A percentile compares a stretch with the other conserved stretches of the same genome.
Evolutionary conservation across 1,140 invertebrate genomes (phyloP).

Genomic region (Calycopis cecrops): DNA sequence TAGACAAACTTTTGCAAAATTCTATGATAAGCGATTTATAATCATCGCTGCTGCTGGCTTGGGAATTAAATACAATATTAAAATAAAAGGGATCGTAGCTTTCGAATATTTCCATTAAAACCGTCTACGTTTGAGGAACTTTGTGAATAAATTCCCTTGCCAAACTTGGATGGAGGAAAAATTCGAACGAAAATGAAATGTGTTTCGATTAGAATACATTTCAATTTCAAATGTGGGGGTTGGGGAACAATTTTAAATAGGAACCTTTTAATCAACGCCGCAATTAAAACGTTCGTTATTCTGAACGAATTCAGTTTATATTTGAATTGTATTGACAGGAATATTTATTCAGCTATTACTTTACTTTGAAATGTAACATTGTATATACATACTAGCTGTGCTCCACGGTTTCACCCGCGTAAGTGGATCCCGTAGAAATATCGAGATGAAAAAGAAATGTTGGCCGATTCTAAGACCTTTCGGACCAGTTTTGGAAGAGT

Average conservation of each 20-base stretch:
- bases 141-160: conserved; percentile 27
- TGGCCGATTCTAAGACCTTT: no score
- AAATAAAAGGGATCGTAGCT: conserved; percentile 26
- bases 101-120: conserved; percentile 19
- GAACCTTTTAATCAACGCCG: not conserved
- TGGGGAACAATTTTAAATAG: conserved; percentile 3
- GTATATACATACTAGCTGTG: no score
- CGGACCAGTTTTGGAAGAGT: no score
- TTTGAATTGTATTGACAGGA: no score
- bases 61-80: conserved; percentile 44
- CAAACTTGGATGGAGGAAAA: not conserved
- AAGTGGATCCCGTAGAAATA: no score
- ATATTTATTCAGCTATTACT: no score
- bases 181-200: conserved; percentile 6
- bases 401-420: no score
- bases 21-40: conserved; percentile 61
- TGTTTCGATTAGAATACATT: conserved; percentile 10
- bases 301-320: not conserved
- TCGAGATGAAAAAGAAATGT: no score
- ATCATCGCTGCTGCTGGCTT: conserved; percentile 40
- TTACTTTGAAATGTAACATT: no score
- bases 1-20: conserved; percentile 45
- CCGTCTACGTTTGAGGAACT: conserved; percentile 16
- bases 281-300: conserved; percentile 1
- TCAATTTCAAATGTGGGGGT: conserved; percentile 1